Evolutionary conservation across 2,113 vertebrate species (phyloP).

Genomic region (Thamnaconus septentrionalis): DNA sequence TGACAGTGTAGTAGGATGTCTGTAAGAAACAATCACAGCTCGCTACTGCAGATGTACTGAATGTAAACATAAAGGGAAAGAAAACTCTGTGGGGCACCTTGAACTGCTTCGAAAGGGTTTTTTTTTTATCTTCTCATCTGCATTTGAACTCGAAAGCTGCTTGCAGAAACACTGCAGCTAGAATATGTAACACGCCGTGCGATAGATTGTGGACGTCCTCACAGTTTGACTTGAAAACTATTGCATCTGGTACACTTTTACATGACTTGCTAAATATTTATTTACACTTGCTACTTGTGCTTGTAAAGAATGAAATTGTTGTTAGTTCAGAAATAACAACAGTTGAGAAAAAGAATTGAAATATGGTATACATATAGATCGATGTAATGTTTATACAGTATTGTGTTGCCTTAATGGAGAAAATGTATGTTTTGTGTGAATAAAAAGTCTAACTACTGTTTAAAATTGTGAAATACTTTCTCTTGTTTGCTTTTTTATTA

Average conservation of each 20-base stretch:
- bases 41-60: background rate
- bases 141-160: conserved; percentile 8
- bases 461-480: background rate
- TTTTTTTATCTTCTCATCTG: conserved; percentile 11
- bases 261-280: conserved; percentile 64
- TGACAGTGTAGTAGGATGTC: no score
- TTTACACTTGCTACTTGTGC: conserved; percentile 62
- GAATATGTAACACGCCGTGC: conserved; percentile 21
- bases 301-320: conserved; percentile 64
- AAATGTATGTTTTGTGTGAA: conserved; percentile 79
- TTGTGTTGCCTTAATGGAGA: conserved; percentile 76
- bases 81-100: conserved; percentile 16
- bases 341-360: conserved; percentile 27
- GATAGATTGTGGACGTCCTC: conserved; percentile 43
- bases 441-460: conserved; percentile 59
- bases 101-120: conserved; percentile 16
- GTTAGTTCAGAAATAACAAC: conserved; percentile 56
- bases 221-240: conserved; percentile 50
- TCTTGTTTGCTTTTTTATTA: background rate
- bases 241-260: conserved; percentile 57
- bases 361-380: conserved; percentile 64
- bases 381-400: conserved; percentile 74
- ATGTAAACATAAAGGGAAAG: conserved; percentile 1
- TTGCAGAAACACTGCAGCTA: conserved; percentile 20
- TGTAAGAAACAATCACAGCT: background rate